Conservation (phyloP, 2,888 invertebrate species). For the Caenorhabditis sp. region DNA sequence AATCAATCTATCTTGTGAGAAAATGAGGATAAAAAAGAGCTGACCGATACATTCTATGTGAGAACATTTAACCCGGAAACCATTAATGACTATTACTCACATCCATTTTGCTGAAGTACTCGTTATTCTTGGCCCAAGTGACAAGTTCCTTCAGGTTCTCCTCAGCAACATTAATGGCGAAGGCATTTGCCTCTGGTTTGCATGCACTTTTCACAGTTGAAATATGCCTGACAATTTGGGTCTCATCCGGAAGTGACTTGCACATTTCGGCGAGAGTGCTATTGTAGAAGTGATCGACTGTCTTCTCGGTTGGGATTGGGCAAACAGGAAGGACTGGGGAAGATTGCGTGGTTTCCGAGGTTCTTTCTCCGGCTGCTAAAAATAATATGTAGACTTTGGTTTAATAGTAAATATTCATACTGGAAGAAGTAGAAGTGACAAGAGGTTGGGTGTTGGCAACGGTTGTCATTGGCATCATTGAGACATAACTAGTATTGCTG, state of each 20-base stretch:
- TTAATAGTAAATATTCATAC: conserved; percentile 12
- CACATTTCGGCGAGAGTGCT: conserved; percentile 58
- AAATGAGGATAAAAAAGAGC: conserved; percentile 41
- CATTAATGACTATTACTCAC: conserved; percentile 39
- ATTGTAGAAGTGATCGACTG: conserved; percentile 79
- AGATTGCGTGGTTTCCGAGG: conserved; percentile 65
- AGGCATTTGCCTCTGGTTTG: conserved; percentile 60
- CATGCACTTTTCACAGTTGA: neutral
- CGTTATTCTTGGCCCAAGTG: conserved; percentile 74
- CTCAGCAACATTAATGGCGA: conserved; percentile 69
- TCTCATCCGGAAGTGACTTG: conserved; percentile 56
- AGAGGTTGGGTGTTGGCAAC: conserved; percentile 25
- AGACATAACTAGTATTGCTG: conserved; percentile 36
- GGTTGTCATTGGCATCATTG: conserved; percentile 62
- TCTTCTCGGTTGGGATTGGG: conserved; percentile 80
- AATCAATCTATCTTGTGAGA: conserved; percentile 45
- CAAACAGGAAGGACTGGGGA: conserved; percentile 79
- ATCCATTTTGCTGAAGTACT: conserved; percentile 72
- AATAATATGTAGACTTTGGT: neutral
- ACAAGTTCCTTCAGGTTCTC: conserved; percentile 74
- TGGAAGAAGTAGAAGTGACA: conserved; percentile 60
- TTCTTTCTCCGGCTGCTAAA: conserved; percentile 58
- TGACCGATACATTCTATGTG: conserved; percentile 10
- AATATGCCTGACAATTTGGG: conserved; percentile 23
- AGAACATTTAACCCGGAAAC: neutral